Conservation (phyloP, 2,113 vertebrate genomes). For the Ramphastos sulfuratus region DNA sequence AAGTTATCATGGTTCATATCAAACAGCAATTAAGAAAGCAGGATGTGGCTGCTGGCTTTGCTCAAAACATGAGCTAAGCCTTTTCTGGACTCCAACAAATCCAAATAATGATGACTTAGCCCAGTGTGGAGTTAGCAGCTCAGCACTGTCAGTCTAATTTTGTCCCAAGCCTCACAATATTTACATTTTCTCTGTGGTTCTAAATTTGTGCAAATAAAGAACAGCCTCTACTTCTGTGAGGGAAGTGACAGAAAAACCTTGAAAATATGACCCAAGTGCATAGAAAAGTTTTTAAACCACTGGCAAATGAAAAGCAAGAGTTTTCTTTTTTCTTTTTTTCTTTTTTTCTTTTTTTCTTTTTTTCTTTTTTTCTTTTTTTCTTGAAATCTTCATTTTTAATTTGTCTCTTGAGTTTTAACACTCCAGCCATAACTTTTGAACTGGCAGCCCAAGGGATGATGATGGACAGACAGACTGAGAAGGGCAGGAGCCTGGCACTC, state of each 20-base stretch:
- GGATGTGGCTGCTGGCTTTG: slow-evolving; percentile 28
- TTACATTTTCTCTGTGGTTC: neutral
- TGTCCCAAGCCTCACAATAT: neutral
- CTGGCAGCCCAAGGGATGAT: neutral
- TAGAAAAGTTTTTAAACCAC: neutral
- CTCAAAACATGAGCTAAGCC: slow-evolving; percentile 32
- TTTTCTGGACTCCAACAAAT: slow-evolving; percentile 33
- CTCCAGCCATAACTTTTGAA: neutral
- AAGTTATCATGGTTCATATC: slow-evolving; percentile 28
- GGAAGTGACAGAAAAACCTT: neutral
- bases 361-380: neutral
- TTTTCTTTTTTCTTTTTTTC: neutral
- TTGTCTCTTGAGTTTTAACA: neutral
- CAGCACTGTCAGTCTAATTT: neutral
- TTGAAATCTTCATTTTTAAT: neutral
- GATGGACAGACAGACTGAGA: neutral
- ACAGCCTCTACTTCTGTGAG: neutral
- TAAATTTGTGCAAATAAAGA: neutral
- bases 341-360: neutral
- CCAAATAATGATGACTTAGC: slow-evolving; percentile 21
- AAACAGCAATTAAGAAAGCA: slow-evolving; percentile 57
- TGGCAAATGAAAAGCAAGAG: neutral
- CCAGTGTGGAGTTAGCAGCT: neutral
- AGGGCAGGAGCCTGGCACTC: neutral
- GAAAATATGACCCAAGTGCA: neutral